Evolutionary conservation across 2,797 vertebrate species (phyloP), one percentile per base, ranked within the genome.

Genomic region (Loriculus beryllinus): DNA sequence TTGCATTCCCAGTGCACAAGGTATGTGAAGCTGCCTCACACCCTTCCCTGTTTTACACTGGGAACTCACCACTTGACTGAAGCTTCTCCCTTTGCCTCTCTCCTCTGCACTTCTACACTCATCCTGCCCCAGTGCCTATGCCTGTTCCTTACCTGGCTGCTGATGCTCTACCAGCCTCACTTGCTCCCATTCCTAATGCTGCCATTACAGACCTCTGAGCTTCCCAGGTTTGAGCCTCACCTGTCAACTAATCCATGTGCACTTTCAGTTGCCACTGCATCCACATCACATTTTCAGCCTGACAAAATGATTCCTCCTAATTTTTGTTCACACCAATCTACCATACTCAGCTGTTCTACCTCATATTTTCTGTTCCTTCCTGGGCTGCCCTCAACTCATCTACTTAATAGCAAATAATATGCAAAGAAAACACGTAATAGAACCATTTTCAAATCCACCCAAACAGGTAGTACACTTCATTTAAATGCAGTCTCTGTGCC

Each of bases 11-110:
- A 74, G 37, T 8, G 18, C 20, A 40, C 16, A 3, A 10, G 3
- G 3, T 8, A 28, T 1, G 0, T 0, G 0, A 52, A 57, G 14
- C 18, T 45, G 42, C 47, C 35, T 45, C 39, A 9, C n/a, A 16
- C 22, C n/a, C 3, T 40, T 14, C 33, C 17, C 11, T 2, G 1
- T 33, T 79, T 49, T 10, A 40, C 28, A 57, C 1, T 2, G 21
- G 15, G 16, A 65, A 22, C 7, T 65, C 42, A 33, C 5, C 12
- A 7, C 29, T 26, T 47, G 16, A 11, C 9, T 67, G 21, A 37
- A 47, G 25, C 12, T 59, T 28, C 40, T 56, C 37, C 48, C 29
- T 49, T 48, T 12, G 2, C 4, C 28, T 16, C 33, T 64, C 10
- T 60, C 16, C 42, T 72, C 60, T 60, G 8, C 11, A n/a, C 28